A percentile compares a stretch with the other conserved stretches of the same genome.
phyloP scores from a whole-genome alignment of 2,113 vertebrate genomes.

The Lamprotornis superbus region DNA sequence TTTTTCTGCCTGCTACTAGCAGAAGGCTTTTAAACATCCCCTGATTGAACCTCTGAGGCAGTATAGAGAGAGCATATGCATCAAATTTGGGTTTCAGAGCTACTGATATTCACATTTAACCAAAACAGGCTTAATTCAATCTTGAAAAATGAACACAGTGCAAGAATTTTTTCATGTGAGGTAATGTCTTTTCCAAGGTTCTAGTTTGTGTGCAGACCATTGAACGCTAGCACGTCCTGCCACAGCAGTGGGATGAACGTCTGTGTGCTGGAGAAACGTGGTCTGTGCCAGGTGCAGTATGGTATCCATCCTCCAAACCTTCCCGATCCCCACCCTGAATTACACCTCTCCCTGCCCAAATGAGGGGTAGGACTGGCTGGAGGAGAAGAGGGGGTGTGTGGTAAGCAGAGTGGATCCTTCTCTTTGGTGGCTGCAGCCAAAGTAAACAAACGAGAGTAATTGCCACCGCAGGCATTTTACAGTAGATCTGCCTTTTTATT shows the following conservation, averaged over 20 bases:
- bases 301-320: background rate
- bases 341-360: background rate
- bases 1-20: conserved; percentile 46
- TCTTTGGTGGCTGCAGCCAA: conserved; percentile 15
- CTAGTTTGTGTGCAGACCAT: background rate
- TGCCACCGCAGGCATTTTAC: conserved; percentile 3
- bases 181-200: conserved; percentile 54
- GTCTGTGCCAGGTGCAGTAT: background rate
- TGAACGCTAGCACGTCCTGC: background rate
- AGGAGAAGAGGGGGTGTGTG: background rate
- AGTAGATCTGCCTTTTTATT: conserved; percentile 19
- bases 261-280: background rate
- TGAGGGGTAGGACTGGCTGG: background rate
- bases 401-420: background rate
- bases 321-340: background rate
- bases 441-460: conserved; percentile 9
- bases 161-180: conserved; percentile 64
- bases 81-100: conserved; percentile 30
- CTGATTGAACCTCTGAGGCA: conserved; percentile 38
- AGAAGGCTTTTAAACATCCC: conserved; percentile 33
- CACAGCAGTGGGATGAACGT: background rate
- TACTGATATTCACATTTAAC: conserved; percentile 58
- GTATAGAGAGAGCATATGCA: background rate
- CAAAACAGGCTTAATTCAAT: conserved; percentile 37
- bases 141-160: conserved; percentile 44